Evolutionary conservation across 2,888 invertebrate species (phyloP).

Genomic region (Acanthoscelides obtectus): DNA sequence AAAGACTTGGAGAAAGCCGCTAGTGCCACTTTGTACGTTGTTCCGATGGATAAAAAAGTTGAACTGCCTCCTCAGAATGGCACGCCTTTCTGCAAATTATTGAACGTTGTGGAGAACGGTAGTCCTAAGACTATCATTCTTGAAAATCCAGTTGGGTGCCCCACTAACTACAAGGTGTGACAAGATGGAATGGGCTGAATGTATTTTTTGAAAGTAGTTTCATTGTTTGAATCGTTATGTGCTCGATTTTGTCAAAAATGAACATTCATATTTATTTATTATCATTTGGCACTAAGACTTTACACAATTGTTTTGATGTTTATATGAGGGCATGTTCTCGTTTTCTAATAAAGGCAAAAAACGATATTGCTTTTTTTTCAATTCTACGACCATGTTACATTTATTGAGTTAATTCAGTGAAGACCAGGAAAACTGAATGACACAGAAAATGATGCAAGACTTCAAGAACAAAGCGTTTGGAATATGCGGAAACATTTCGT

Average conservation of each 20-base stretch:
- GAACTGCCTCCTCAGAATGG: slow-evolving; percentile 15
- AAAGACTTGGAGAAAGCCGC: slow-evolving; percentile 34
- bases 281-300: neutral
- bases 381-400: too few species aligned
- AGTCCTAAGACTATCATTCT: slow-evolving; percentile 56
- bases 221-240: neutral
- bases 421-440: too few species aligned
- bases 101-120: slow-evolving; percentile 56
- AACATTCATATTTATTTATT: neutral
- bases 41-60: slow-evolving; percentile 26
- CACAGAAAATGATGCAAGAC: too few species aligned
- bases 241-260: neutral
- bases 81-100: slow-evolving; percentile 57
- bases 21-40: neutral
- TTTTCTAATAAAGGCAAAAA: too few species aligned
- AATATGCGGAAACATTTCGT: too few species aligned
- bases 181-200: neutral
- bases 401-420: too few species aligned
- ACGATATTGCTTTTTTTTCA: too few species aligned
- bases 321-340: too few species aligned
- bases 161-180: slow-evolving; percentile 1
- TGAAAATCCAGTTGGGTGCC: slow-evolving; percentile 61
- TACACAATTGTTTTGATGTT: too few species aligned
- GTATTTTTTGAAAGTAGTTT: neutral
- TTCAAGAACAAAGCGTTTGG: too few species aligned